Conservation (phyloP, 2,113 vertebrate species). For the Numida meleagris region DNA sequence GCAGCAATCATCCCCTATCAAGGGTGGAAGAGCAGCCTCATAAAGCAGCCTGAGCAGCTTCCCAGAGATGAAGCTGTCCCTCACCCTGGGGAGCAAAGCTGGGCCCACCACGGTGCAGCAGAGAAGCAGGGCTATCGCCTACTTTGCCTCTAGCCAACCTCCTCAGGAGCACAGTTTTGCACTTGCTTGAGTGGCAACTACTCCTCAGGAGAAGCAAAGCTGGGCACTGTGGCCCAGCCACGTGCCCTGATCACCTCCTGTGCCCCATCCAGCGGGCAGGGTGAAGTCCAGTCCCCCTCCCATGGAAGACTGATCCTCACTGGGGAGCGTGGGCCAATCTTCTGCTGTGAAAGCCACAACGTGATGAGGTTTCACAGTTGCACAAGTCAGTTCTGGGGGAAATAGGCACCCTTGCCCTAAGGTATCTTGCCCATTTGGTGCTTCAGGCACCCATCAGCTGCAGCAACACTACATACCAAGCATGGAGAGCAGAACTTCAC, state of each 20-base stretch:
- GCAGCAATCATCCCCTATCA: neutral
- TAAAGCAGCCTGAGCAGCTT: neutral
- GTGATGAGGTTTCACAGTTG: neutral
- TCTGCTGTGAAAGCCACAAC: neutral
- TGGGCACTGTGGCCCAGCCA: neutral
- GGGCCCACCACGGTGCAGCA: accelerated
- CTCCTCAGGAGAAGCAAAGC: neutral
- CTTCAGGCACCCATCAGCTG: neutral
- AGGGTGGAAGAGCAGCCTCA: neutral
- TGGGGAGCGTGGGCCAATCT: neutral
- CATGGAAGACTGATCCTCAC: neutral
- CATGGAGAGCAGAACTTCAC: neutral
- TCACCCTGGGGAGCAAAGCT: neutral
- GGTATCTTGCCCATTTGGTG: neutral
- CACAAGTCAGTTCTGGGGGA: neutral
- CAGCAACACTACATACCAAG: neutral
- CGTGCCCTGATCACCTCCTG: accelerated
- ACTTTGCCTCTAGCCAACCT: neutral
- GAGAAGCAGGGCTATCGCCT: neutral
- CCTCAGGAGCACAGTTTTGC: neutral
- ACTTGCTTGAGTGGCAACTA: neutral
- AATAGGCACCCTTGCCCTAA: neutral
- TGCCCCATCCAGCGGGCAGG: neutral
- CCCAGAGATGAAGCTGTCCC: neutral
- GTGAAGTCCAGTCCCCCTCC: neutral